Base-by-base conservation (phyloP, 2,888 invertebrate species). In the Xestobium rufovillosum region DNA sequence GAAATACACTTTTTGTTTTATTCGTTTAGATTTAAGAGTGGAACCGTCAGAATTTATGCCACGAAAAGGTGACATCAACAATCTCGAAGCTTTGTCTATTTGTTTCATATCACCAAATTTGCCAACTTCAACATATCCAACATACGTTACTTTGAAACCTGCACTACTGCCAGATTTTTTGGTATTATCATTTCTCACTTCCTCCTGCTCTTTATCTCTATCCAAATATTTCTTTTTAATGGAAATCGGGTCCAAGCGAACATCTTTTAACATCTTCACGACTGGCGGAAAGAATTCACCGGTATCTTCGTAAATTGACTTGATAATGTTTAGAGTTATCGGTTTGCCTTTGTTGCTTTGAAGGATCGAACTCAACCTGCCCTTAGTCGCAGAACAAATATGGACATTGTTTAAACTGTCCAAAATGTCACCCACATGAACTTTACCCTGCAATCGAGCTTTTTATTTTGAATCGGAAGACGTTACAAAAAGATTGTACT, bases 381-480 rank as follows among this genome's bases (percentile, higher is more conserved):
- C 71, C 46, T 68, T 68, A 12, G 62, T 65, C 26, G 61, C 60
- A 3, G 65, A 57, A 34, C 66, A 66, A 34, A 75, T 65, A 8
- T 63, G 60, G 36, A 66, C 64, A n/a, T 71, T 74, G 56, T 76
- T 78, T 48, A 80, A 63, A 49, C 75, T 75, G 50, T 77, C 78
- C 34, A 81, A 55, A 13, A 80, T 62, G 56, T 80, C 80, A 3
- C 80, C 80, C 19, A 72, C 57, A 52, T 70, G 66, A 26, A 80
- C 68, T 52, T 73, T 73, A 37, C 67, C 68, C 77, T 78, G 53
- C 42, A 52, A 52, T 19, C 6, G n/a, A 19, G 6, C 23, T 19
- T 19, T 6, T 19, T n/a, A n/a, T 19, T 19, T 19, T n/a, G n/a
- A n/a, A n/a, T n/a, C n/a, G n/a, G n/a, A n/a, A n/a, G n/a, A n/a